Base-by-base conservation (phyloP, 2,888 invertebrate genomes). In the Sinohyriopsis cumingii region DNA sequence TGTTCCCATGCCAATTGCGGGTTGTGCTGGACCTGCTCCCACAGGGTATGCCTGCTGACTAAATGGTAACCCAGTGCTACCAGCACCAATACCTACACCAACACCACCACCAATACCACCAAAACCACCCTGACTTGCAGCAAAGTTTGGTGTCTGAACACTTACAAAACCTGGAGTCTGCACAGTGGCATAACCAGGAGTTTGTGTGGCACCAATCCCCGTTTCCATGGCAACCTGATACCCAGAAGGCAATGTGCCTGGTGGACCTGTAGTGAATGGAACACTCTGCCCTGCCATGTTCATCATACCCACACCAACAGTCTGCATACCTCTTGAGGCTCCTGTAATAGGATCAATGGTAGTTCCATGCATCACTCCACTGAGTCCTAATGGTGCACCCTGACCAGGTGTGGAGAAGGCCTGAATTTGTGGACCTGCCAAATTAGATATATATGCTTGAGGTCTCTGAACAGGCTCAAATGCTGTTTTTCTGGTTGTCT, bases 381-480 rank as follows among this genome's bases (percentile, higher is more conserved):
- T 55, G 22, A 20, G 55, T 20, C 64, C 64, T 6, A 56, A 33
- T 24, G 55, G 55, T 55, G 55, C 64, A 7, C 25, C 25, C 9
- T 71, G 71, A 53, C 72, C 69, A 24, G 77, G 77, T 55, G 72
- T 67, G 19, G 75, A 72, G 45, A 72, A 74, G 12, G 66, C 63
- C 66, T 71, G 67, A 55, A 68, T 68, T 55, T 69, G 75, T 65
- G 67, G 76, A 63, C 72, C 64, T 15, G 75, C 65, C 76, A 77
- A 69, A n/a, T 71, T 74, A 19, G 80, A 81, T 54, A 76, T 75
- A 63, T 79, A 73, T 54, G 80, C 75, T 56, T 81, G 76, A 15
- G 82, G 82, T 64, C 80, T 71, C 55, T 81, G 79, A 20, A 84
- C 79, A 61, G 83, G 84, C 72, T 85, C 85, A 75, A 84, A 84